Evolutionary conservation across 2,888 invertebrate species (phyloP).

Genomic region (Callyntrura sp.): DNA sequence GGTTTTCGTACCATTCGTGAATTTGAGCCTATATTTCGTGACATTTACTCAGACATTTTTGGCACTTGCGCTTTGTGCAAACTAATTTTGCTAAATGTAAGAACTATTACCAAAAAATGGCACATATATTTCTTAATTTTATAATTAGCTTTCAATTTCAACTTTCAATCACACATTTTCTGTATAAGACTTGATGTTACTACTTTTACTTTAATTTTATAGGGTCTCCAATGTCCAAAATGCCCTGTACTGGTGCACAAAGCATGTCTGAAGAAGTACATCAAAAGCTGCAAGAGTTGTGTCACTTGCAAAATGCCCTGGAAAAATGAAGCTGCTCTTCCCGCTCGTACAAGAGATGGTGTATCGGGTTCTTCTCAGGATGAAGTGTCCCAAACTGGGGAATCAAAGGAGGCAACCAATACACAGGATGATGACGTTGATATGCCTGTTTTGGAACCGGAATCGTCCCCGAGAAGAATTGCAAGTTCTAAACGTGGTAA

Average conservation of each 20-base stretch:
- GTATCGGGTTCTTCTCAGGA: neutral
- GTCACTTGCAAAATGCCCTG: constrained; percentile 60
- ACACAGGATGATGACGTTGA: constrained; percentile 47
- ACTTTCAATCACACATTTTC: neutral
- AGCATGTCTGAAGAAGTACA: constrained; percentile 65
- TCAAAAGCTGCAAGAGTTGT: constrained; percentile 67
- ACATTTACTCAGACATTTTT: constrained; percentile 71
- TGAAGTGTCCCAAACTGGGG: no score
- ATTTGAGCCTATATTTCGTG: constrained; percentile 78
- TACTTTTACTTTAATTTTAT: no score
- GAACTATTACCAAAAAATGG: no score
- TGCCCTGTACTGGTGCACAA: constrained; percentile 71
- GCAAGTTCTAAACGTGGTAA: neutral
- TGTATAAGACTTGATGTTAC: no score
- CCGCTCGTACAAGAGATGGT: constrained; percentile 39
- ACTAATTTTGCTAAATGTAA: constrained; percentile 74
- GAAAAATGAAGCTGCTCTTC: constrained; percentile 64
- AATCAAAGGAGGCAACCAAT: no score
- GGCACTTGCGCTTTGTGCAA: constrained; percentile 75
- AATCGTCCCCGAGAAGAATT: constrained; percentile 4
- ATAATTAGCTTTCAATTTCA: no score
- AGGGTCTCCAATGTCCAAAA: constrained; percentile 75
- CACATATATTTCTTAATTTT: no score
- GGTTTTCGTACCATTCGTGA: constrained; percentile 80
- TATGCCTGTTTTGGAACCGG: constrained; percentile 77